A percentile compares a stretch with the other conserved stretches of the same genome.
phyloP scores from a whole-genome alignment of 2,113 vertebrate genomes.

The Siphamia tubifer region DNA sequence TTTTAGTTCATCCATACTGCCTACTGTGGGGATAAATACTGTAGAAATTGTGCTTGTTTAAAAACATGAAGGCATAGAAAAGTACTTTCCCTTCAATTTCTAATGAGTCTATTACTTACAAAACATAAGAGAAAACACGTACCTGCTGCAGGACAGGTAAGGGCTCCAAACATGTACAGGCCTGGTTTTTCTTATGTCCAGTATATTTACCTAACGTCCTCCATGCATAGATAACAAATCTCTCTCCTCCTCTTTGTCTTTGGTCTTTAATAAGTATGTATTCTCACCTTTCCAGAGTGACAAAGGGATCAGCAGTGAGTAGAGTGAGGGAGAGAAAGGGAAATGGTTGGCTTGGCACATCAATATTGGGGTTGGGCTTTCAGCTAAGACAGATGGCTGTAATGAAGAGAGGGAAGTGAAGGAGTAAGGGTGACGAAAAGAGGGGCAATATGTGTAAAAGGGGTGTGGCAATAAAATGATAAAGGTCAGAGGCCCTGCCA shows the following conservation, averaged over 20 bases:
- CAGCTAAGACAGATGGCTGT: conserved; percentile 47
- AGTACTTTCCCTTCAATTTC: too few species aligned
- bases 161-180: not conserved
- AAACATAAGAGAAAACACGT: not conserved
- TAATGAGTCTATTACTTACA: too few species aligned
- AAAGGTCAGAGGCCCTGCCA: conserved; percentile 33
- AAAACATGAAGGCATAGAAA: too few species aligned
- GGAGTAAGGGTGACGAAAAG: too few species aligned
- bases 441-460: not conserved
- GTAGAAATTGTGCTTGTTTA: not conserved
- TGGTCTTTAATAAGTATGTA: not conserved
- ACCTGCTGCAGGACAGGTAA: conserved; percentile 56
- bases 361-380: conserved; percentile 64
- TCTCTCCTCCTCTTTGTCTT: not conserved
- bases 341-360: conserved; percentile 37
- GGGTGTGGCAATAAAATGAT: conserved; percentile 22
- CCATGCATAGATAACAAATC: not conserved
- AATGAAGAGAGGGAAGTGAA: conserved; percentile 53
- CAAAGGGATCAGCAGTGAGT: not conserved
- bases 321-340: not conserved
- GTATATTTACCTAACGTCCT: not conserved
- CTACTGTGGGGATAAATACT: too few species aligned
- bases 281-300: conserved; percentile 13
- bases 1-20: not conserved
- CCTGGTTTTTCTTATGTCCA: not conserved